Evolutionary conservation across 2,113 vertebrate genomes (phyloP).

Genomic region (Saccopteryx bilineata): DNA sequence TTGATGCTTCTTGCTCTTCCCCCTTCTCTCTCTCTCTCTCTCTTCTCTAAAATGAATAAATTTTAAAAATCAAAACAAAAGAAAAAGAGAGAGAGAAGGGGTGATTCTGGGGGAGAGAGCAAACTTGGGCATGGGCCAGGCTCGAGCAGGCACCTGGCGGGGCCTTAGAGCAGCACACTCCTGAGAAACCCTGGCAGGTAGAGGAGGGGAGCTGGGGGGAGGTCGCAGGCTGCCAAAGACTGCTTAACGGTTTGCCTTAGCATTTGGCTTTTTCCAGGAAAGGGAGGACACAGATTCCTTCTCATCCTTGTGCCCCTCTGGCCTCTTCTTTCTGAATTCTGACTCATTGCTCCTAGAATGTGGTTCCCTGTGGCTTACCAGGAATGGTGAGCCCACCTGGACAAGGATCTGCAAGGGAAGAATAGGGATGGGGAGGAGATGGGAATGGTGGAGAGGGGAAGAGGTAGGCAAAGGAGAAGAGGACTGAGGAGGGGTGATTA

Average conservation of each 20-base stretch:
- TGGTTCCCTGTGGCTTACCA: not conserved
- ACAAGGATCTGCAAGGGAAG: not conserved
- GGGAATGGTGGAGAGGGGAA: not conserved
- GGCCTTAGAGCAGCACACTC: not conserved
- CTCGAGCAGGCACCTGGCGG: not conserved
- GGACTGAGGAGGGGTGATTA: not conserved
- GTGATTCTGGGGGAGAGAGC: not conserved
- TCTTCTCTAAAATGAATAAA: too few relatives aligned
- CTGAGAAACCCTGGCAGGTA: not conserved
- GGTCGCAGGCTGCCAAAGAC: not conserved
- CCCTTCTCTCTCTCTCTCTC: too few relatives aligned
- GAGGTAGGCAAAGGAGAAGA: not conserved
- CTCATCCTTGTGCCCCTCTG: not conserved
- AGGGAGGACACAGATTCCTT: not conserved
- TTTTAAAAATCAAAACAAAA: too few relatives aligned
- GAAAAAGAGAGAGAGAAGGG: too few relatives aligned
- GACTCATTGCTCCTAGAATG: not conserved
- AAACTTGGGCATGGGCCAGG: not conserved
- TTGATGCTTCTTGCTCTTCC: too few relatives aligned
- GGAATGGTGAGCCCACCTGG: not conserved
- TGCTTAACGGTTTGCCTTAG: not conserved
- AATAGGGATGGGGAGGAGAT: not conserved
- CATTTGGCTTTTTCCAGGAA: not conserved
- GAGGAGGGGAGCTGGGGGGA: not conserved
- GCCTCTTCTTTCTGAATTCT: constrained; percentile 23